phyloP scores from a whole-genome alignment of 2,113 vertebrate genomes.

The Laterallus jamaicensis region DNA sequence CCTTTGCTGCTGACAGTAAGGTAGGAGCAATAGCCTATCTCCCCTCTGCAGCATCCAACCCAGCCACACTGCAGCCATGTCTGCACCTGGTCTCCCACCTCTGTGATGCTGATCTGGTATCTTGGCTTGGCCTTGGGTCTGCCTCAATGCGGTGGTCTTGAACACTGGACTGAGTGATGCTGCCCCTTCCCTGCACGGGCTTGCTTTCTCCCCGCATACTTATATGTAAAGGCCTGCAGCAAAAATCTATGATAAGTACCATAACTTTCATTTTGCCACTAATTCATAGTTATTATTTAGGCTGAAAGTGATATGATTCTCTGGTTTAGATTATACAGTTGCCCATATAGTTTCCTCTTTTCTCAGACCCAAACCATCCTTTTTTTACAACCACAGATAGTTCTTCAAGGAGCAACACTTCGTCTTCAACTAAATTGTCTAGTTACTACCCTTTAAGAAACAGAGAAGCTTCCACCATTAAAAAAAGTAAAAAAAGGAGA shows the following conservation, averaged over 20 bases:
- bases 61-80: rapidly evolving
- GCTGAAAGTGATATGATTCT: neutral
- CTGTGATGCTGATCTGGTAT: neutral
- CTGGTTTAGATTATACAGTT: neutral
- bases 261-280: neutral
- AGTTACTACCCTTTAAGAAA: neutral
- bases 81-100: rapidly evolving
- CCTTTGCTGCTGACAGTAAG: neutral
- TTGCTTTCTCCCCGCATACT: neutral
- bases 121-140: neutral
- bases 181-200: neutral
- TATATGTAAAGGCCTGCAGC: neutral
- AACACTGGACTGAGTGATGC: neutral
- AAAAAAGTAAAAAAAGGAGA: neutral
- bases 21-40: neutral
- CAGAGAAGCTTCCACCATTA: neutral
- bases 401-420: neutral
- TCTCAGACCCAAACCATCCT: neutral
- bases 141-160: neutral
- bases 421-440: neutral
- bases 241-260: neutral
- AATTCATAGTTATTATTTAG: neutral
- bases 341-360: neutral
- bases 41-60: too few relatives aligned
- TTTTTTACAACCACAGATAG: neutral